phyloP scores from a whole-genome alignment of 2,888 invertebrate species.

The Ochropleura leucogaster region DNA sequence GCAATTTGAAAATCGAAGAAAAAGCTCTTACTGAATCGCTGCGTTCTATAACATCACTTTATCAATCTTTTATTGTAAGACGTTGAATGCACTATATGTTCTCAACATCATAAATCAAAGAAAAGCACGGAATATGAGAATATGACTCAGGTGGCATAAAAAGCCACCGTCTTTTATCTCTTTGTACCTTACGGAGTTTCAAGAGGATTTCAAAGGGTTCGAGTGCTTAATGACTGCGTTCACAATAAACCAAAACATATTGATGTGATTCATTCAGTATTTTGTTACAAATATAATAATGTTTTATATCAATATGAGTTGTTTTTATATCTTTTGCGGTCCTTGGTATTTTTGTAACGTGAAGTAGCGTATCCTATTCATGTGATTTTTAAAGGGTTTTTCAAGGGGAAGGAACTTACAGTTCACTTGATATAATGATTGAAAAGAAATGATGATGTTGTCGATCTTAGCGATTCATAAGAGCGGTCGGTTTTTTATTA shows the following conservation, averaged over 20 bases:
- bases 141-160: conserved; percentile 72
- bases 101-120: conserved; percentile 65
- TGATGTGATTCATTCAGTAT: conserved; percentile 63
- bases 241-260: conserved; percentile 72
- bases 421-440: conserved; percentile 48
- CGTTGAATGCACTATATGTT: conserved; percentile 60
- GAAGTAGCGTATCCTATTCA: conserved; percentile 65
- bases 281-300: conserved; percentile 70
- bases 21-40: conserved; percentile 47
- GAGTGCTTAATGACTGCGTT: conserved; percentile 79
- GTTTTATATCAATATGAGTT: conserved; percentile 62
- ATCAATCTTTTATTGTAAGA: conserved; percentile 58
- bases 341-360: conserved; percentile 49
- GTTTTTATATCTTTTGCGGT: conserved; percentile 63
- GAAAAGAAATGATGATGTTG: conserved; percentile 42
- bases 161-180: conserved; percentile 77
- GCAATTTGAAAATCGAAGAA: conserved; percentile 43
- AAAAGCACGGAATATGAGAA: conserved; percentile 54
- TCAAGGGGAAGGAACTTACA: conserved; percentile 32
- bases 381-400: conserved; percentile 23
- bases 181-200: conserved; percentile 63
- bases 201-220: conserved; percentile 77
- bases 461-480: conserved; percentile 42
- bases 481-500: conserved; percentile 10
- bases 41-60: conserved; percentile 56